Evolutionary conservation across 92 coral and sea anemone genomes (phyloP).

Genomic region (Zoanthus solanderi): DNA sequence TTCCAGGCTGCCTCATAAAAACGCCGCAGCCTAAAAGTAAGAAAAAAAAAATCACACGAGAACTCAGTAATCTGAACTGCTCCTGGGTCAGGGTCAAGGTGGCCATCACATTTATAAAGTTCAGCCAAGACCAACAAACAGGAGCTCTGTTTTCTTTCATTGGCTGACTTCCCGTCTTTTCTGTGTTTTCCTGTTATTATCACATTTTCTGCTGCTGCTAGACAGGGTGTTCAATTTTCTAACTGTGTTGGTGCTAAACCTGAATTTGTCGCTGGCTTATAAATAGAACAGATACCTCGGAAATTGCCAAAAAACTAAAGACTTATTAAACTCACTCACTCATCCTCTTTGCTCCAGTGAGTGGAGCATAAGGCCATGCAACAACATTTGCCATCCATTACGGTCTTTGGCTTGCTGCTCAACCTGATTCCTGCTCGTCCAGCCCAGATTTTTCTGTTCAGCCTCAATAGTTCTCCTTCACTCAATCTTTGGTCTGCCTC

Average conservation of each 20-base stretch:
- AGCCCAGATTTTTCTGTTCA: no score
- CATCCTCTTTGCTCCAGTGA: no score
- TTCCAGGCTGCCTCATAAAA: not conserved
- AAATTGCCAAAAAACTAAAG: no score
- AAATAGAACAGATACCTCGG: no score
- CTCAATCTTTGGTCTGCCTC: no score
- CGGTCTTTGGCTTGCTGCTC: no score
- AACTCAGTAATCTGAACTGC: slow-evolving; percentile 1
- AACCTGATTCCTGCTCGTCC: no score
- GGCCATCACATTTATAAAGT: not conserved
- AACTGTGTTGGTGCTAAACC: not conserved
- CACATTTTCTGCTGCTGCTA: not conserved
- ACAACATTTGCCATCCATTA: no score
- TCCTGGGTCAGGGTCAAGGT: slow-evolving; percentile 14
- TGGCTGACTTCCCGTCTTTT: not conserved
- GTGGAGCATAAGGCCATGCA: no score
- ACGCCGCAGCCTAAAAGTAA: not conserved
- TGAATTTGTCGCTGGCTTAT: no score
- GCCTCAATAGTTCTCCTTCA: no score
- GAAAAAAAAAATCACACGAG: not conserved
- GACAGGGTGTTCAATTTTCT: slow-evolving; percentile 12
- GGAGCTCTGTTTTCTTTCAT: not conserved
- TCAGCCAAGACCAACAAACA: slow-evolving; percentile 21
- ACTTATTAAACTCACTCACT: no score
- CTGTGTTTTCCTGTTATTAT: slow-evolving; percentile 4